Evolutionary conservation across 2,113 vertebrate species (phyloP).

Genomic region (Numenius arquata): DNA sequence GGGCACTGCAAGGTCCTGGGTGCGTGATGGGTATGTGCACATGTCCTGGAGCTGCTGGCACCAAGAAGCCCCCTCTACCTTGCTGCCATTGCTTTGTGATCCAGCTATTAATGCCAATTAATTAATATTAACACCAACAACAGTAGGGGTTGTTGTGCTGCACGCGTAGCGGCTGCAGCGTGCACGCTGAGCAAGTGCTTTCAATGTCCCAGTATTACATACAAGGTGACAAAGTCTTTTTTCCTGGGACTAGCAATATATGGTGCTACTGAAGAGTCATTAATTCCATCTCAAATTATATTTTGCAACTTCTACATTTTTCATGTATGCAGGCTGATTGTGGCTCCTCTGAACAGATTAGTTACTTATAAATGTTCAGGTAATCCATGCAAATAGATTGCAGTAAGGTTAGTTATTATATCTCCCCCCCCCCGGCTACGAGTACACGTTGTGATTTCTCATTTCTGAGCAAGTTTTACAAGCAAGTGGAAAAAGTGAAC

Average conservation of each 20-base stretch:
- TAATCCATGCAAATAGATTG: constrained; percentile 38
- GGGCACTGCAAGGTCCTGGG: background rate
- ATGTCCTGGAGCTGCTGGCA: background rate
- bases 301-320: constrained; percentile 22
- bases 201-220: background rate
- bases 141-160: background rate
- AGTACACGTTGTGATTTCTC: background rate
- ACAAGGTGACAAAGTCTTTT: background rate
- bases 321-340: background rate
- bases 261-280: background rate
- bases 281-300: constrained; percentile 3
- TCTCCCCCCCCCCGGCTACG: background rate
- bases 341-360: constrained; percentile 1
- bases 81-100: background rate
- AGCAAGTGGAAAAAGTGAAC: background rate
- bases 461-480: constrained; percentile 17
- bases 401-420: background rate
- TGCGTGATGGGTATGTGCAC: accelerated
- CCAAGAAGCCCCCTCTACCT: background rate
- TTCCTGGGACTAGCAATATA: background rate
- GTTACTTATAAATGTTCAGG: constrained; percentile 21
- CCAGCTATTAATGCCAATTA: background rate
- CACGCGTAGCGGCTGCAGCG: background rate
- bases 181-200: background rate
- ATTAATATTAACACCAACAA: background rate